Evolutionary conservation across 2,888 invertebrate species (phyloP), one percentile per base, ranked within the genome.

Genomic region (Cremastobaeus sp.): DNA sequence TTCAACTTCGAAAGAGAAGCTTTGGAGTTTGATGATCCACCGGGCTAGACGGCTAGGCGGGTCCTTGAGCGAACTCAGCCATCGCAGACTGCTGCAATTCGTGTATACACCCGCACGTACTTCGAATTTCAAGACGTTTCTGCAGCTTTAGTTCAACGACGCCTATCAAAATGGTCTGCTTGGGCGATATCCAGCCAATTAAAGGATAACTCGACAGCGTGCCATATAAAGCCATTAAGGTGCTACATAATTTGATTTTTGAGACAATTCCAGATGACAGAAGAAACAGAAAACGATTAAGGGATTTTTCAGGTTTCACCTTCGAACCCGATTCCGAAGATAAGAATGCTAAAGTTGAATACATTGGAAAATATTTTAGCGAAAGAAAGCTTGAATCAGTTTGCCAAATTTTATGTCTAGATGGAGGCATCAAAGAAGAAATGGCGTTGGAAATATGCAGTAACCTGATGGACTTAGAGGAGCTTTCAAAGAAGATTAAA

Each of bases 211-310:
- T n/a, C n/a, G n/a, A n/a, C n/a, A n/a, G n/a, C n/a, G n/a, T n/a
- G n/a, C n/a, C n/a, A n/a, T n/a, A n/a, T n/a, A 48, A 30, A 18
- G 48, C 28, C 5, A 48, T 48, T 1, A 30, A 14, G 11, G 11
- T n/a, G 2, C 12, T 48, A 18, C 48, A 48, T 32, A 48, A 48
- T n/a, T 32, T 48, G 11, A 48, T 48, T 48, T 48, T 32, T 48
- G 17, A 48, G 73, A 32, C 39, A 65, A 17, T 1, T 1, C 34
- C 50, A 6, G 11, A 12, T 17, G 34, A 50, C 12, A 6, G 50
- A 15, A 32, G 20, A 50, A 50, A 50, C 9, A 12, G 50, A 34
- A 2, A 50, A 20, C 17, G 50, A 34, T 12, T 50, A 11, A 1
- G 45, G 8, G 45, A 45, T 3, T 45, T 45, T 45, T 1, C 45